Evolutionary conservation across 2,797 vertebrate genomes (phyloP).

Genomic region (Champsocephalus gunnari): DNA sequence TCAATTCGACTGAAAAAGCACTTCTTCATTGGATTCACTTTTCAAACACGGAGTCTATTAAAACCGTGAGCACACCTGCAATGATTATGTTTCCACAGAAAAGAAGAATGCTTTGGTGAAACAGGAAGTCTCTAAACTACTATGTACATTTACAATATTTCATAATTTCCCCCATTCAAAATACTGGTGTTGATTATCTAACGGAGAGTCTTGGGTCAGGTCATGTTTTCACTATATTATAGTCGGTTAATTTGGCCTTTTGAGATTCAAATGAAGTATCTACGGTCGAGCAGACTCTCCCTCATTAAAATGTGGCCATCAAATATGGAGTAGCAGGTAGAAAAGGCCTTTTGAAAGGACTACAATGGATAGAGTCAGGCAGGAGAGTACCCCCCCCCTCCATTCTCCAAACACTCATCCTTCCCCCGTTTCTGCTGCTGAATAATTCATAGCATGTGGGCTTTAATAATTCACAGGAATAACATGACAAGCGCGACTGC

Average conservation of each 20-base stretch:
- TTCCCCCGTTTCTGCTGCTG: slow-evolving; percentile 64
- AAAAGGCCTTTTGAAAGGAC: slow-evolving; percentile 34
- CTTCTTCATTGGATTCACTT: too few relatives aligned
- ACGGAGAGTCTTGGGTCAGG: background rate
- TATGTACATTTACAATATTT: too few relatives aligned
- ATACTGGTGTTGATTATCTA: background rate
- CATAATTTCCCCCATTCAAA: too few relatives aligned
- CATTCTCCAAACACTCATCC: slow-evolving; percentile 12
- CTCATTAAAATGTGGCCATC: slow-evolving; percentile 50
- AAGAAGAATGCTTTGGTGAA: too few relatives aligned
- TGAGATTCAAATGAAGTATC: slow-evolving; percentile 44
- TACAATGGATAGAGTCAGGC: slow-evolving; percentile 45
- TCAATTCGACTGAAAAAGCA: too few relatives aligned
- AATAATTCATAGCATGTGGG: slow-evolving; percentile 75
- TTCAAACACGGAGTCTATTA: too few relatives aligned
- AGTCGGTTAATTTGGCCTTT: slow-evolving; percentile 23
- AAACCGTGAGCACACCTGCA: too few relatives aligned
- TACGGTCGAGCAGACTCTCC: background rate
- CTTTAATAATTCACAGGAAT: slow-evolving; percentile 84
- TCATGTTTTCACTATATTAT: slow-evolving; percentile 28
- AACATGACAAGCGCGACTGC: slow-evolving; percentile 74
- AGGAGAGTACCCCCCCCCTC: slow-evolving; percentile 26
- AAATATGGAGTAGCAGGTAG: slow-evolving; percentile 59
- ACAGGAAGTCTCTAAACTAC: too few relatives aligned
- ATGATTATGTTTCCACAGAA: too few relatives aligned